Conservation (phyloP, 1,140 invertebrate genomes). For the Cyclina sinensis region DNA sequence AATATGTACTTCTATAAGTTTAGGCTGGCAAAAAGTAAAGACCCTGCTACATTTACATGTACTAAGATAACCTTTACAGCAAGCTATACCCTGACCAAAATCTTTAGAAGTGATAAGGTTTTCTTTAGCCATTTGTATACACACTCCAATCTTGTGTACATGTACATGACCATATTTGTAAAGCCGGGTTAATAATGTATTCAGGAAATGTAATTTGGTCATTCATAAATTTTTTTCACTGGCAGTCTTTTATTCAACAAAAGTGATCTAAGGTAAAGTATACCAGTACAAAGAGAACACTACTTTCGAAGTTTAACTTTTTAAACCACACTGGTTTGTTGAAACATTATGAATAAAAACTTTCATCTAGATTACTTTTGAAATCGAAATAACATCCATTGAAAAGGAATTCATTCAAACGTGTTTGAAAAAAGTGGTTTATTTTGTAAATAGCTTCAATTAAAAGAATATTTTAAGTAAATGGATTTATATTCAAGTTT, state of each 20-base stretch:
- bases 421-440: background rate
- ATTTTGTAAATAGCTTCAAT: background rate
- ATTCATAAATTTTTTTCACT: slow-evolving; percentile 63
- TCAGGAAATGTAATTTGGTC: slow-evolving; percentile 55
- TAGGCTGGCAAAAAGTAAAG: background rate
- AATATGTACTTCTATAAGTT: no score
- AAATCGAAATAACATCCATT: background rate
- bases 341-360: slow-evolving; percentile 6
- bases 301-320: background rate
- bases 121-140: slow-evolving; percentile 37
- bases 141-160: slow-evolving; percentile 25
- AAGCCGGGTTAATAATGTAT: slow-evolving; percentile 44
- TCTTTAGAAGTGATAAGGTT: slow-evolving; percentile 34
- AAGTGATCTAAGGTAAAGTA: background rate
- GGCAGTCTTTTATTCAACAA: slow-evolving; percentile 2
- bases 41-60: background rate
- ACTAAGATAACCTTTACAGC: slow-evolving; percentile 28
- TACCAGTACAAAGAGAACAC: background rate
- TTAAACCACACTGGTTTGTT: slow-evolving; percentile 1
- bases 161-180: slow-evolving; percentile 35
- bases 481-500: no score
- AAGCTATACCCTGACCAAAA: slow-evolving; percentile 29
- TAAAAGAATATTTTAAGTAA: no score
- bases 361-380: slow-evolving; percentile 17
- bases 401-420: slow-evolving; percentile 5